Percentiles rank a stretch among this genome's conserved stretches.
Evolutionary conservation across 2,888 invertebrate species (phyloP).

Genomic region (Tortricodes alternella): DNA sequence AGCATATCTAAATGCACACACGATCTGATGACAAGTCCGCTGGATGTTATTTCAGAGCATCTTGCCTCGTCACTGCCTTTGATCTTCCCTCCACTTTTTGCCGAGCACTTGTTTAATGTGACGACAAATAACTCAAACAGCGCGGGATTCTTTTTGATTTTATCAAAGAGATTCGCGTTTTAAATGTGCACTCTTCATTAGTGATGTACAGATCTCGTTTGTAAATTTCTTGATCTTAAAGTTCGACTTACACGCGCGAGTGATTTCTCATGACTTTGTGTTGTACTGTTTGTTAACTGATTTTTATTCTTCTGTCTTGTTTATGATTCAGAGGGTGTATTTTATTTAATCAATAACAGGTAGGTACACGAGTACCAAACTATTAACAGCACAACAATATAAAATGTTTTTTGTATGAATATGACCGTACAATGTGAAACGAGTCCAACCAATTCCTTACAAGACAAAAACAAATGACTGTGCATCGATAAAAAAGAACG

Average conservation of each 20-base stretch:
- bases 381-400: too few species aligned
- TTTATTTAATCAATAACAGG: too few species aligned
- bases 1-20: constrained; percentile 39
- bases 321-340: neutral
- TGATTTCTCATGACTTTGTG: constrained; percentile 24
- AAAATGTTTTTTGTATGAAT: too few species aligned
- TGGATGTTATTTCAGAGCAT: constrained; percentile 71
- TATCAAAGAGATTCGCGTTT: constrained; percentile 64
- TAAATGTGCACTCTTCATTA: constrained; percentile 73
- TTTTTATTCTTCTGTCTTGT: constrained; percentile 5
- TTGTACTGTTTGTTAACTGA: neutral
- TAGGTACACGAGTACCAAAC: too few species aligned
- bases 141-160: constrained; percentile 70
- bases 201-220: constrained; percentile 60
- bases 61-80: constrained; percentile 68
- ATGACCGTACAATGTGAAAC: too few species aligned
- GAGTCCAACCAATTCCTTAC: neutral
- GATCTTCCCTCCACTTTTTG: constrained; percentile 76
- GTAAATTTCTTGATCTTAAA: constrained; percentile 44
- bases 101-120: constrained; percentile 74
- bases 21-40: constrained; percentile 52
- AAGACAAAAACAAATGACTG: neutral
- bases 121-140: constrained; percentile 80
- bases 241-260: constrained; percentile 45
- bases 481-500: neutral